These are phyloP conservation scores for Dioctria rufipes DNA, from an alignment of 2,888 invertebrate species.

Conservation along the genomic window DNA sequence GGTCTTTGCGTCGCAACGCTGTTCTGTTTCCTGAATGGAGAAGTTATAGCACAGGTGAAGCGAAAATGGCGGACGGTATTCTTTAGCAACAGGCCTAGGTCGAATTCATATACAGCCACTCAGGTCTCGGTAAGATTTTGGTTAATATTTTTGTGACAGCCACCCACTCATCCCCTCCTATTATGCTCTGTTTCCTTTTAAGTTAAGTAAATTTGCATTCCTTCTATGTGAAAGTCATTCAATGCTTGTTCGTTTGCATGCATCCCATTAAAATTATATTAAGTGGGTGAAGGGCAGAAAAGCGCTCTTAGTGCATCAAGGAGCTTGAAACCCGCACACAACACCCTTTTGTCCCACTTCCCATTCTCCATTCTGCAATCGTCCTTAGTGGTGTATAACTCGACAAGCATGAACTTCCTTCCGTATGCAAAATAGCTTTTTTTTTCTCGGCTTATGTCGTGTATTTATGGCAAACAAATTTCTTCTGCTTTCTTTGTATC, in stretches of 20 bases:
- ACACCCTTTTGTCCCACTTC: neutral
- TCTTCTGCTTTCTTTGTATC: conserved; percentile 1
- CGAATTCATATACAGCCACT: conserved; percentile 88
- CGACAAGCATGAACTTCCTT: neutral
- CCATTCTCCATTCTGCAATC: neutral
- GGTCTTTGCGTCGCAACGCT: conserved; percentile 93
- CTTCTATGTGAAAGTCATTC: neutral
- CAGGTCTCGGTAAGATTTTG: conserved; percentile 86
- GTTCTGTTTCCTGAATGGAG: conserved; percentile 96
- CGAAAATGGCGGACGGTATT: conserved; percentile 84
- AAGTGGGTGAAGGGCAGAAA: neutral
- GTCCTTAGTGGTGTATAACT: neutral
- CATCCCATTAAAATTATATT: conserved; percentile 15
- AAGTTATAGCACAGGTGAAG: conserved; percentile 90
- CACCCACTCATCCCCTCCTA: neutral
- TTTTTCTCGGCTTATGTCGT: conserved; percentile 7
- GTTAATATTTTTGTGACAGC: conserved; percentile 26
- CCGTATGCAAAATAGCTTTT: conserved; percentile 33
- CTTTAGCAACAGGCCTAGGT: conserved; percentile 79
- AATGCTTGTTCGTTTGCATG: conserved; percentile 31
- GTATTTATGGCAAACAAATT: conserved; percentile 34
- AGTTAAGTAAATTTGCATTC: conserved; percentile 27
- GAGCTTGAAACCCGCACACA: neutral
- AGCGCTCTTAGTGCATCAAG: conserved; percentile 13
- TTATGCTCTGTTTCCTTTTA: neutral